Conservation (phyloP, 2,797 vertebrate species). For the Miopithecus talapoin region DNA sequence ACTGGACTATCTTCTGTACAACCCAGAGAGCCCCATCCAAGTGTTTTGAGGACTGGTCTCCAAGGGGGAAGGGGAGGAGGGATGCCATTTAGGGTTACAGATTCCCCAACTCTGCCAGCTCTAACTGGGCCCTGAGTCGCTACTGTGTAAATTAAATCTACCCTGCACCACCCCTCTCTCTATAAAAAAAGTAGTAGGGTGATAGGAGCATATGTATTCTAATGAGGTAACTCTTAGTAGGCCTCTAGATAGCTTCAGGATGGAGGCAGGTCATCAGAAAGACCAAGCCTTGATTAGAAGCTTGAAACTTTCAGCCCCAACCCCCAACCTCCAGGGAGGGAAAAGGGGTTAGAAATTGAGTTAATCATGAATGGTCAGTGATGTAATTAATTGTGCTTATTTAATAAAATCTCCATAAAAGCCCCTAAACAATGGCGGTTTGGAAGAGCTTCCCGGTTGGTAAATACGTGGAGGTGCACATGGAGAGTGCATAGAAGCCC, state of each 20-base stretch:
- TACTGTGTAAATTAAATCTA: conserved; percentile 49
- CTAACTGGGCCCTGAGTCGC: background rate
- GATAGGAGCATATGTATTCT: background rate
- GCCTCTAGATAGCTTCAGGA: background rate
- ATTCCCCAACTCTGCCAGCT: background rate
- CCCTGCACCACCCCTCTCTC: background rate
- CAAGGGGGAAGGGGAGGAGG: background rate
- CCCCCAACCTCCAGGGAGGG: background rate
- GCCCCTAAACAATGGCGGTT: too few species aligned
- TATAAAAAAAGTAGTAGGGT: background rate
- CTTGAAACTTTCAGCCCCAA: background rate
- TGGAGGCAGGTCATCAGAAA: background rate
- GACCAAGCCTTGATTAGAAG: background rate
- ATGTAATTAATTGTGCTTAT: background rate
- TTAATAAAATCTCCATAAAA: background rate
- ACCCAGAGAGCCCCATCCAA: background rate
- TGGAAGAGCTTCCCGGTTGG: background rate
- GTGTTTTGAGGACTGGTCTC: background rate
- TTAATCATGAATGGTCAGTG: background rate
- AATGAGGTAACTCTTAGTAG: background rate
- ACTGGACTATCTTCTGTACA: background rate
- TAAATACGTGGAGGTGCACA: background rate
- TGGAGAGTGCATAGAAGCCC: background rate
- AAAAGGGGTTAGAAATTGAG: background rate
- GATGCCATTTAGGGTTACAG: background rate